These are phyloP conservation scores for Pediacus dermestoides DNA, from an alignment of 2,888 invertebrate genomes.

Conservation along the genomic window DNA sequence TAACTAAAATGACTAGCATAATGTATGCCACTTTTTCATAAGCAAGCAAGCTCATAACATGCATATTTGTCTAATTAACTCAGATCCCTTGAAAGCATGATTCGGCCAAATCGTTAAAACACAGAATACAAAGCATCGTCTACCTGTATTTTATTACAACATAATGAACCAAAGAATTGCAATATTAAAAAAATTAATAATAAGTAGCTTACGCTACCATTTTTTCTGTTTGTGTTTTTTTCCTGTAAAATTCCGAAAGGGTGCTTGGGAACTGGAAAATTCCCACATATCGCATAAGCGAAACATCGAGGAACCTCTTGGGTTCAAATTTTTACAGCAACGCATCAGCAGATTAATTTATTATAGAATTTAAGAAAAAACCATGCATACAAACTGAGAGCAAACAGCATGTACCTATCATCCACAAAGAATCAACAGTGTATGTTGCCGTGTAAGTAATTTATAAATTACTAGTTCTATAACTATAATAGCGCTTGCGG, in stretches of 20 bases:
- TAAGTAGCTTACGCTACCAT: slow-evolving; percentile 6
- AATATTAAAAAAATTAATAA: slow-evolving; percentile 14
- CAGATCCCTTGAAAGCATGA: slow-evolving; percentile 36
- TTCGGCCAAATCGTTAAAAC: slow-evolving; percentile 30
- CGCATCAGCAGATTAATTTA: too few species aligned
- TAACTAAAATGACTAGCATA: slow-evolving; percentile 38
- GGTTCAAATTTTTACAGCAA: too few species aligned
- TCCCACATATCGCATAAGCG: too few species aligned
- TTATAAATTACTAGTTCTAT: slow-evolving; percentile 28
- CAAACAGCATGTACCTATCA: too few species aligned
- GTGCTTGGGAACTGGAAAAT: too few species aligned
- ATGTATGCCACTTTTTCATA: slow-evolving; percentile 22
- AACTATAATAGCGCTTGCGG: slow-evolving; percentile 22
- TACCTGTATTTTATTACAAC: slow-evolving; percentile 24
- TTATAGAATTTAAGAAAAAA: too few species aligned
- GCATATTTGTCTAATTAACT: slow-evolving; percentile 40
- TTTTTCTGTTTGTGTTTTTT: too few species aligned
- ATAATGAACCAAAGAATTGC: slow-evolving; percentile 25
- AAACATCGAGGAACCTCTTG: too few species aligned
- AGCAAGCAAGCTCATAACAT: slow-evolving; percentile 33
- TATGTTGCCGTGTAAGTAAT: too few species aligned
- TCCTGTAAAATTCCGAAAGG: too few species aligned
- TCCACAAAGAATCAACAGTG: too few species aligned
- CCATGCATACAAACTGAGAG: too few species aligned
- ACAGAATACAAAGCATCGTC: slow-evolving; percentile 15